Evolutionary conservation across 1,140 invertebrate species (phyloP), one percentile per base, ranked within the genome.

Genomic region (Scaptomyza hsui): DNA sequence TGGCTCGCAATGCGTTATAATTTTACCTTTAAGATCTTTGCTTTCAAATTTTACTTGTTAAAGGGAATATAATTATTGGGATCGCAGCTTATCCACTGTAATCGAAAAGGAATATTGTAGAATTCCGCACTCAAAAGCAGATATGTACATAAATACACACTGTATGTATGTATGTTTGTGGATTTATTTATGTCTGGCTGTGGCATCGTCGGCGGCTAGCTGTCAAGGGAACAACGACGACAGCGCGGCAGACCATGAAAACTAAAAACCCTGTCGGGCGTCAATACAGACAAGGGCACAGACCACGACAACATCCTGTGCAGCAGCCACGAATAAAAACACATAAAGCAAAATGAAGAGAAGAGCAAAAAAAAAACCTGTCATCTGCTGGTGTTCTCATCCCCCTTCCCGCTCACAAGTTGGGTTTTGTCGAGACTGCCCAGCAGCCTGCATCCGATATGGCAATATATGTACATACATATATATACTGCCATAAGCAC

Each of bases 241-340:
- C 39, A 56, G 26, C 64, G 37, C 61, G 62, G 44, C 51, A 72
- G 61, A 61, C 59, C 44, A 24, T 62, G 59, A 51, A 47, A 64
- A 71, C 68, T 51, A 39, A 70, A 47, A 71, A 63, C 61, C 24
- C 53, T 57, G 53, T 44, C 39, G 39, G 53, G 24, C 53, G 24
- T 42, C 39, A 32, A 26, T 55, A 67, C 70, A 61, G 73, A 59
- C 47, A 64, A 62, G 55, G 71, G 48, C 65, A 62, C 65, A 79
- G 64, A 79, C 77, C 67, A 44, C 59, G 57, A 60, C 65, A 79
- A 79, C 77, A 80, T 80, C 77, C 77, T 80, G 77, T 75, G 77
- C 65, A 56, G 62, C 32, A 57, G 42, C 67, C 47, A 56, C 42
- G 19, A 41, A 18, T 10, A 12, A 49, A 64, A 18, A 39, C 51